A percentile compares a stretch with the other conserved stretches of the same genome.
phyloP scores from a whole-genome alignment of 2,888 invertebrate genomes.

The Trachelus troglodyta region DNA sequence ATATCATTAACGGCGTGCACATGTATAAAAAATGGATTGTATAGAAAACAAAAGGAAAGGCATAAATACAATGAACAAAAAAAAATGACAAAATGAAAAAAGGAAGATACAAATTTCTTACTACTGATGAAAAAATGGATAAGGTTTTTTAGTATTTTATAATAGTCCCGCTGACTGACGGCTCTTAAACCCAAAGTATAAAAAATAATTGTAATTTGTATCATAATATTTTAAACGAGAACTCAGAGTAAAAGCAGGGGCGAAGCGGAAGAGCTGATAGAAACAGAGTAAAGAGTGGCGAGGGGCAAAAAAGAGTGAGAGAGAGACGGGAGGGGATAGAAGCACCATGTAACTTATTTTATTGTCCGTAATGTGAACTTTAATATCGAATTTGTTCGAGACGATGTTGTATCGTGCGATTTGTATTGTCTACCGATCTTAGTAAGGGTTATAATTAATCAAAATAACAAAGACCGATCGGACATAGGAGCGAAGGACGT shows the following conservation, averaged over 20 bases:
- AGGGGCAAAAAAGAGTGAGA: background rate
- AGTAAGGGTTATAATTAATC: conserved; percentile 17
- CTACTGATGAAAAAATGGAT: conserved; percentile 17
- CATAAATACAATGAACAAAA: conserved; percentile 19
- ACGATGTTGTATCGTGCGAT: conserved; percentile 43
- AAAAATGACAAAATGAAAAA: conserved; percentile 21
- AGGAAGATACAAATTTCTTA: conserved; percentile 31
- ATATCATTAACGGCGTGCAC: conserved; percentile 41
- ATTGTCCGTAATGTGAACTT: conserved; percentile 55
- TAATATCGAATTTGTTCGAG: conserved; percentile 45
- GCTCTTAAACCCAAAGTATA: conserved; percentile 58
- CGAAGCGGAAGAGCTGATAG: background rate
- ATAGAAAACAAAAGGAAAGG: conserved; percentile 30
- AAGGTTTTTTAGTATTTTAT: conserved; percentile 43
- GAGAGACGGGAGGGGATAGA: conserved; percentile 23
- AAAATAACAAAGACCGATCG: conserved; percentile 19
- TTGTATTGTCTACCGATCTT: conserved; percentile 38
- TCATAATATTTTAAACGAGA: conserved; percentile 54
- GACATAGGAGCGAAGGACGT: conserved; percentile 32
- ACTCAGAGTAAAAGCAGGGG: conserved; percentile 32
- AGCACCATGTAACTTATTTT: conserved; percentile 59
- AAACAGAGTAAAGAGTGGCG: background rate
- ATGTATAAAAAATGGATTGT: conserved; percentile 43
- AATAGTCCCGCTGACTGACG: conserved; percentile 46
- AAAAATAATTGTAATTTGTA: conserved; percentile 59